A percentile compares a stretch with the other conserved stretches of the same genome.
These are phyloP conservation scores for Linnaemya vulpina DNA, from an alignment of 2,888 invertebrate species.

Conservation along the genomic window DNA sequence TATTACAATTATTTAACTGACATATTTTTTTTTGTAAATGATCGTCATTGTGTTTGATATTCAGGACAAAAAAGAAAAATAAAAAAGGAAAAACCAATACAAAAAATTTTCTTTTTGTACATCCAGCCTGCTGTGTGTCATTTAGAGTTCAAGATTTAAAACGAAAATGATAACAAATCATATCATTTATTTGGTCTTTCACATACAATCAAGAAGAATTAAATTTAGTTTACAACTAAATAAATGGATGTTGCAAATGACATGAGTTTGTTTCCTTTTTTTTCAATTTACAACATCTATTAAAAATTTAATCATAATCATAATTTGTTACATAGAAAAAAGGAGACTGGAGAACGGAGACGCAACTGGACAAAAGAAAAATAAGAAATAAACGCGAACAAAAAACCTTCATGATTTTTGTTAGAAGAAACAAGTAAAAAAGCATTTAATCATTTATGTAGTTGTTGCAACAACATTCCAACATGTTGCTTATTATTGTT, in stretches of 20 bases:
- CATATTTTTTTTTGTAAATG: conserved; percentile 45
- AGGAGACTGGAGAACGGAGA: conserved; percentile 39
- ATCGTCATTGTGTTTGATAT: conserved; percentile 51
- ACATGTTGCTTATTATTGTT: conserved; percentile 68
- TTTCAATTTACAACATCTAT: conserved; percentile 67
- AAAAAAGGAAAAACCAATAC: not conserved
- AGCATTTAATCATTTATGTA: conserved; percentile 56
- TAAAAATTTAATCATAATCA: conserved; percentile 62
- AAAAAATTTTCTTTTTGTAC: not conserved
- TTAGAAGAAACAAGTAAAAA: not conserved
- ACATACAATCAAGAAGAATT: conserved; percentile 23
- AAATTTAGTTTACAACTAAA: conserved; percentile 43
- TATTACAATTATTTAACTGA: conserved; percentile 66
- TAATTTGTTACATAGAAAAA: conserved; percentile 58
- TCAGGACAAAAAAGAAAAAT: not conserved
- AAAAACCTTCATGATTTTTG: conserved; percentile 26
- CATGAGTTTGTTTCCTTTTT: too few species aligned
- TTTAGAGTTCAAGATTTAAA: conserved; percentile 62
- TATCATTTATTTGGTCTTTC: conserved; percentile 48
- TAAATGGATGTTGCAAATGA: conserved; percentile 40
- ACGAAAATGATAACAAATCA: conserved; percentile 69
- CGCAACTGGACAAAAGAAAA: not conserved
- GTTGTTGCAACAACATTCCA: conserved; percentile 72
- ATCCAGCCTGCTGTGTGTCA: conserved; percentile 63
- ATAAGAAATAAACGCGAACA: not conserved